Evolutionary conservation across 2,888 invertebrate genomes (phyloP), one percentile per base, ranked within the genome.

Genomic region (Ornithoptera alexandrae): DNA sequence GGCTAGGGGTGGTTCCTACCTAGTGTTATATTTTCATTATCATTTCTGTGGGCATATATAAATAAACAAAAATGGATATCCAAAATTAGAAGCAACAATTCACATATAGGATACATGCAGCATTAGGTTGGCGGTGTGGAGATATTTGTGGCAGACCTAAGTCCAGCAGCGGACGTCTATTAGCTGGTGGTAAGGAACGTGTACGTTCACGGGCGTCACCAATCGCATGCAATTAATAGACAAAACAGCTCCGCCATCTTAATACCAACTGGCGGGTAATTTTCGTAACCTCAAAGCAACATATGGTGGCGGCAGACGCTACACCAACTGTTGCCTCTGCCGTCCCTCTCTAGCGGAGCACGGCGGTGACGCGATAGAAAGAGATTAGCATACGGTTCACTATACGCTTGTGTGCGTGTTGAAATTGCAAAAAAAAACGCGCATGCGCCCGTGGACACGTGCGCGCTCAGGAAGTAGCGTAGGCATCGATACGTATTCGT

Each of bases 301-400:
- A 92, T 91, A 91, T 92, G 92, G 91, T 81, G 74, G 81, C 85
- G 84, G 91, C 92, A 91, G 90, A 92, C 92, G 92, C 91, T 87
- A 86, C 83, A 80, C 91, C 92, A 92, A 92, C 92, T 92, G 92
- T 91, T 84, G 85, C 74, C 68, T 81, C 62, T 72, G 66, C 80
- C 79, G 71, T 90, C 89, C 75, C 83, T 78, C 69, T 89, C 79
- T 60, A 68, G 61, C 77, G 30, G 62, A 39, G 42, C 62, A 17
- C 56, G 72, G 72, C 74, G 74, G 69, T 17, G n/a, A 68, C 57
- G 57, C 59, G 77, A 72, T 63, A 71, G 82, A 90, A 72, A 73
- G 84, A 76, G 90, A 89, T 63, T 71, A 74, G 63, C 72, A 72
- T 79, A 85, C 75, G 78, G 83, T 90, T 90, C 90, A 92, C 90